Percentiles rank a stretch among this genome's conserved stretches.
Conservation (phyloP, 1,140 invertebrate species). For the Aphis gossypii region DNA sequence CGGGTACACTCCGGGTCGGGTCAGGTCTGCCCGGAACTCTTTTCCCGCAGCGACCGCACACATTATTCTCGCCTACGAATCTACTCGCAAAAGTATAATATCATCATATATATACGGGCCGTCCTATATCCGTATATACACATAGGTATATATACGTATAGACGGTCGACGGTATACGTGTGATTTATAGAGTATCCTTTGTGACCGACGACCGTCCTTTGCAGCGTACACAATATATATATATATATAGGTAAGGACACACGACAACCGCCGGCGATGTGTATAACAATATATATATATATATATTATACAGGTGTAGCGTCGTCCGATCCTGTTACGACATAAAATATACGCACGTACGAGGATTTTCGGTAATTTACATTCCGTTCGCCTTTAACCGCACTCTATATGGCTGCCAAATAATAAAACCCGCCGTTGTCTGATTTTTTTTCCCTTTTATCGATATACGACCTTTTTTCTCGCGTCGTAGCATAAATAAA, state of each 20-base stretch:
- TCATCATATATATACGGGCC: too few species aligned
- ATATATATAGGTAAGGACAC: too few species aligned
- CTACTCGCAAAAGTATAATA: too few species aligned
- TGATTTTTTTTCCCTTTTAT: not conserved
- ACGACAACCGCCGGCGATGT: not conserved
- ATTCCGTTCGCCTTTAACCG: not conserved
- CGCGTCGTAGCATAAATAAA: not conserved
- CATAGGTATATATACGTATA: too few species aligned
- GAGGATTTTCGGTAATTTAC: not conserved
- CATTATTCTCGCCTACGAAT: not conserved
- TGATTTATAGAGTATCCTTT: conserved; percentile 12
- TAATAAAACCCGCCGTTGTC: not conserved
- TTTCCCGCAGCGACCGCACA: not conserved
- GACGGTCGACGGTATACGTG: not conserved
- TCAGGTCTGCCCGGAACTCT: not conserved
- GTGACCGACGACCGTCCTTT: not conserved
- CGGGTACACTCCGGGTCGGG: not conserved
- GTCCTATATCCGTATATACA: too few species aligned
- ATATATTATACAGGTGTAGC: not conserved
- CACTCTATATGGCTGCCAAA: not conserved
- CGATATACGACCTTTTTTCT: not conserved
- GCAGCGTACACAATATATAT: not conserved
- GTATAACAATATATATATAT: not conserved
- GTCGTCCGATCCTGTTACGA: not conserved
- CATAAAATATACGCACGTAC: not conserved